Evolutionary conservation across 1,140 invertebrate species (phyloP), one percentile per base, ranked within the genome.

Genomic region (Bombus breviceps): DNA sequence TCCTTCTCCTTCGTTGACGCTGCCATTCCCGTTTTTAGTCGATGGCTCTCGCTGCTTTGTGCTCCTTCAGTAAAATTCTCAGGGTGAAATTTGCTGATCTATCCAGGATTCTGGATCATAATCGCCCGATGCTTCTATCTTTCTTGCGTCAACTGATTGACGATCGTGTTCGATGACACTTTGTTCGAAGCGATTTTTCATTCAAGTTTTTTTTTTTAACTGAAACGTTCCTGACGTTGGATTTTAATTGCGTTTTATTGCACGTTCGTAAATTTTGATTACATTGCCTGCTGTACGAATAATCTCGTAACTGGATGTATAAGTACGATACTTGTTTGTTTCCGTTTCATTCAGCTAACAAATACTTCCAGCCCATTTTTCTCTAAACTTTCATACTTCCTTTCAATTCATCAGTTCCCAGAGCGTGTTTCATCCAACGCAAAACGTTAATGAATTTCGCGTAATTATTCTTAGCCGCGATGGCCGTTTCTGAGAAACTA

Each of bases 31-130:
- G 18, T 83, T 79, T 68, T 77, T 43, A 66, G 66, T 79, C 53
- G 41, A 57, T 32, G 47, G 43, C 64, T 22, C 34, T 43, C 28
- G n/a, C 73, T 28, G 53, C 28, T 68, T 82, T 81, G 22, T 76
- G 8, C 53, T 34, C 10, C 34, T 47, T 80, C 59, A 13, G n/a
- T 32, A 28, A 25, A 62, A 62, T 62, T 66, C n/a, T 64, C 28
- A 9, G 10, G 25, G 25, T n/a, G 34, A 89, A 88, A 85, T 89
- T 85, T 81, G 77, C 69, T 85, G 69, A 89, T 79, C 83, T 64
- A 12, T 37, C 59, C 73, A 73, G 57, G 59, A 88, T 78, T 69
- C 41, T 68, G 41, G 81, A 86, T 64, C 39, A 64, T 68, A 79
- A 73, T 75, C 69, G 41, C n/a, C 15, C 34, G 39, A 53, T 5